Evolutionary conservation across 2,888 invertebrate genomes (phyloP).

Genomic region (Eupithecia dodoneata): DNA sequence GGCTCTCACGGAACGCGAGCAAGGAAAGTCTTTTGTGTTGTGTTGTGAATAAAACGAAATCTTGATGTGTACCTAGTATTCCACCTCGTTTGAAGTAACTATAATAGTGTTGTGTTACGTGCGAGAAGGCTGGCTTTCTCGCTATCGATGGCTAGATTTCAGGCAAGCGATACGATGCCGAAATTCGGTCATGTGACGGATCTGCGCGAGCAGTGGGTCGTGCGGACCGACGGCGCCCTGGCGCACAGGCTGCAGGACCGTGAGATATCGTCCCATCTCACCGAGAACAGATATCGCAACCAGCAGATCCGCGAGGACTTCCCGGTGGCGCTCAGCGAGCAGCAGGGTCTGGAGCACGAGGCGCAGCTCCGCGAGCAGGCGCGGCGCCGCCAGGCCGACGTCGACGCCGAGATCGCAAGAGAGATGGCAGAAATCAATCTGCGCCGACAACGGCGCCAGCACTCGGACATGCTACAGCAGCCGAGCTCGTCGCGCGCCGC

Average conservation of each 20-base stretch:
- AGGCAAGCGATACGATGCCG: slow-evolving; percentile 77
- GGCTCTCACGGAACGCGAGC: slow-evolving; percentile 72
- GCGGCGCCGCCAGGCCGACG: slow-evolving; percentile 74
- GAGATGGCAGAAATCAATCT: slow-evolving; percentile 80
- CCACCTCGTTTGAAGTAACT: slow-evolving; percentile 24
- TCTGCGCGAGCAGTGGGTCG: slow-evolving; percentile 79
- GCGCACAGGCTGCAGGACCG: slow-evolving; percentile 79
- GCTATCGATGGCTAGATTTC: slow-evolving; percentile 70
- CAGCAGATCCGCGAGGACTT: slow-evolving; percentile 81
- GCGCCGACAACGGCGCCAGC: slow-evolving; percentile 68
- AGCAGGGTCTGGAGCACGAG: slow-evolving; percentile 74
- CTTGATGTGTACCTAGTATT: slow-evolving; percentile 13
- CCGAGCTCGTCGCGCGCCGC: slow-evolving; percentile 69
- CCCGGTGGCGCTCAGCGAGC: slow-evolving; percentile 76
- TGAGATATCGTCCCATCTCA: slow-evolving; percentile 78
- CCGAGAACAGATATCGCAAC: slow-evolving; percentile 77
- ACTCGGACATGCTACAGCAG: slow-evolving; percentile 62
- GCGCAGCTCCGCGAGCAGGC: slow-evolving; percentile 66
- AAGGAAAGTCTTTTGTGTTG: slow-evolving; percentile 72
- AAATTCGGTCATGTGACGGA: slow-evolving; percentile 79
- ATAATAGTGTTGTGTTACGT: slow-evolving; percentile 49
- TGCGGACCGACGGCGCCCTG: slow-evolving; percentile 76
- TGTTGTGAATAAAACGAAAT: slow-evolving; percentile 48
- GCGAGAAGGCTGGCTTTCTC: slow-evolving; percentile 50
- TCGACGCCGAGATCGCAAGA: slow-evolving; percentile 77